Conservation (phyloP, 2,888 invertebrate genomes). For the Epirrhoe alternata region DNA sequence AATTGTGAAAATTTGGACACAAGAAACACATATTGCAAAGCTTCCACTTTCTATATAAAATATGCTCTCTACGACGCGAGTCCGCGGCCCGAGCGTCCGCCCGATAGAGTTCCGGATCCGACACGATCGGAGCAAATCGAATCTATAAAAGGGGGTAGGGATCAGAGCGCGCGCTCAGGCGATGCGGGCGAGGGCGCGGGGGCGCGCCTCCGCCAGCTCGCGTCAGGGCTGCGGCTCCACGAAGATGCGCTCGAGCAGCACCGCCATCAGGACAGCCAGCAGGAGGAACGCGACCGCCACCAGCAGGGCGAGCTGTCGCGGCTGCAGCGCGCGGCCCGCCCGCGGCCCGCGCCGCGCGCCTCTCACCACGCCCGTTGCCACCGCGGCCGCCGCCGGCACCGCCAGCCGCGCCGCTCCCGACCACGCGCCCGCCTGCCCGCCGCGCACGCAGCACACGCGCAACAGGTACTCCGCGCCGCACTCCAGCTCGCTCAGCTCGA, state of each 20-base stretch:
- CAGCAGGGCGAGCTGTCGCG: conserved; percentile 86
- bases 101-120: too few relatives aligned
- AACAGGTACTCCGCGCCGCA: conserved; percentile 90
- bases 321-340: conserved; percentile 61
- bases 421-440: conserved; percentile 88
- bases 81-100: neutral
- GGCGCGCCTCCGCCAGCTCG: conserved; percentile 70
- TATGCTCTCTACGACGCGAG: conserved; percentile 50
- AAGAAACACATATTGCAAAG: conserved; percentile 57
- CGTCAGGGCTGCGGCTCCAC: conserved; percentile 80
- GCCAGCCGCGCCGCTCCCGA: conserved; percentile 87
- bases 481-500: conserved; percentile 88
- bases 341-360: conserved; percentile 84
- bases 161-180: conserved; percentile 37
- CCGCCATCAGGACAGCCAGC: conserved; percentile 86
- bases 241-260: conserved; percentile 83
- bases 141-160: conserved; percentile 7
- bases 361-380: conserved; percentile 78
- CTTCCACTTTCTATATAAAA: conserved; percentile 59
- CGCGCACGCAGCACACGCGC: conserved; percentile 91
- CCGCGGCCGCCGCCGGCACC: conserved; percentile 60
- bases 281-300: conserved; percentile 86
- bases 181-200: conserved; percentile 72
- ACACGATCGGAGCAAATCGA: too few relatives aligned
- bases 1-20: conserved; percentile 66